Conservation (phyloP, 2,113 vertebrate species). For the Takifugu flavidus region DNA sequence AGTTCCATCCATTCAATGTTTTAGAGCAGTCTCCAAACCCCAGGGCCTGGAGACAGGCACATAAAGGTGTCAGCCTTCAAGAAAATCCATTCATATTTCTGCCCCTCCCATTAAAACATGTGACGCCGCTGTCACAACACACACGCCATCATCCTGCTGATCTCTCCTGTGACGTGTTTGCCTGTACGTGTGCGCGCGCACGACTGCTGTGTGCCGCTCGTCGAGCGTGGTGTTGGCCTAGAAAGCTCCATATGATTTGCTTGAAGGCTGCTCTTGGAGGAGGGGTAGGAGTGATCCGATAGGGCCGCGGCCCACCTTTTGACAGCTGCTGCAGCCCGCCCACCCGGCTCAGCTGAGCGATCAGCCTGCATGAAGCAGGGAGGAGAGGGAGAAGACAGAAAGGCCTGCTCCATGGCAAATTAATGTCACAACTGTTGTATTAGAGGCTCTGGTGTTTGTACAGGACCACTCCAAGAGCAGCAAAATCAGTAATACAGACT, state of each 20-base stretch:
- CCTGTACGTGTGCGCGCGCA: too few species aligned
- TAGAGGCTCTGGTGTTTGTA: not conserved
- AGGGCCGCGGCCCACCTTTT: conserved; percentile 59
- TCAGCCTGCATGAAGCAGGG: conserved; percentile 15
- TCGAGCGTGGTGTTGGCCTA: conserved; percentile 49
- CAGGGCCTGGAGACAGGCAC: too few species aligned
- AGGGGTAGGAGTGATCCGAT: conserved; percentile 59
- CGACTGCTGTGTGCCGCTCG: conserved; percentile 22
- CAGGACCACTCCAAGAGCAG: not conserved
- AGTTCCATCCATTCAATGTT: too few species aligned
- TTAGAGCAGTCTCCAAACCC: not conserved
- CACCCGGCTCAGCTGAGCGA: conserved; percentile 51
- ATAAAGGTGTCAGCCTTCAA: too few species aligned
- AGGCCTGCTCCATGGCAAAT: conserved; percentile 7
- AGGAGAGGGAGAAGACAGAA: conserved; percentile 23
- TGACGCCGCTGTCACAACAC: conserved; percentile 5
- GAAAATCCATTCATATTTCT: too few species aligned
- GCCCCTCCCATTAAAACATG: not conserved
- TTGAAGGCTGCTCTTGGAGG: conserved; percentile 62
- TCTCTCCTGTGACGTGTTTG: not conserved
- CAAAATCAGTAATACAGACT: not conserved
- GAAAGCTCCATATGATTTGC: conserved; percentile 55
- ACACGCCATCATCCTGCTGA: not conserved
- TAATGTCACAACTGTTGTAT: conserved; percentile 10
- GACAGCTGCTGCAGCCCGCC: conserved; percentile 55